Conservation (phyloP, 2,113 vertebrate species). For the Mirza zaza region DNA sequence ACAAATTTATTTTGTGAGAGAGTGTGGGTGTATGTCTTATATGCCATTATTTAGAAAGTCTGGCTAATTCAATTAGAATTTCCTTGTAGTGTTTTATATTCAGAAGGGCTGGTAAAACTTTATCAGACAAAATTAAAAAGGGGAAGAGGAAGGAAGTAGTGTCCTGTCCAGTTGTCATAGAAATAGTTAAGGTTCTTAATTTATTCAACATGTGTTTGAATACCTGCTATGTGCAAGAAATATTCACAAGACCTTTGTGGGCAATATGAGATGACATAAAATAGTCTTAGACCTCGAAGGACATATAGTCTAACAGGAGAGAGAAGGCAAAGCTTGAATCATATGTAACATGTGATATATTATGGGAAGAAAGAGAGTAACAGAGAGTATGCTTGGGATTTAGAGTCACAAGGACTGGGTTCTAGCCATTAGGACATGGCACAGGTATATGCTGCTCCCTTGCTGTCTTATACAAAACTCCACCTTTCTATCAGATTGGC, state of each 20-base stretch:
- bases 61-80: not conserved
- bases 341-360: not conserved
- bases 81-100: conserved; percentile 37
- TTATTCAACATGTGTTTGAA: not conserved
- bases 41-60: not conserved
- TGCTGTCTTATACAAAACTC: not conserved
- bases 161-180: not conserved
- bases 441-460: not conserved
- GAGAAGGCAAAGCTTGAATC: not conserved
- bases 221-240: not conserved
- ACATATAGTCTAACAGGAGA: not conserved
- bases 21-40: not conserved
- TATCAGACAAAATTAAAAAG: not conserved
- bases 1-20: not conserved
- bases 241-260: not conserved
- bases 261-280: not conserved
- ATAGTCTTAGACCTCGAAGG: not conserved
- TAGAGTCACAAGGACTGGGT: not conserved
- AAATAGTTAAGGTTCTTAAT: not conserved
- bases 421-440: not conserved
- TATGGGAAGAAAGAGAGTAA: not conserved
- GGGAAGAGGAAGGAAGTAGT: not conserved
- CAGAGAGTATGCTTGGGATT: not conserved
- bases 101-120: not conserved
- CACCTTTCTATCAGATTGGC: not conserved